Evolutionary conservation across 2,797 vertebrate genomes (phyloP), one percentile per base, ranked within the genome.

Genomic region (Sciurus carolinensis): DNA sequence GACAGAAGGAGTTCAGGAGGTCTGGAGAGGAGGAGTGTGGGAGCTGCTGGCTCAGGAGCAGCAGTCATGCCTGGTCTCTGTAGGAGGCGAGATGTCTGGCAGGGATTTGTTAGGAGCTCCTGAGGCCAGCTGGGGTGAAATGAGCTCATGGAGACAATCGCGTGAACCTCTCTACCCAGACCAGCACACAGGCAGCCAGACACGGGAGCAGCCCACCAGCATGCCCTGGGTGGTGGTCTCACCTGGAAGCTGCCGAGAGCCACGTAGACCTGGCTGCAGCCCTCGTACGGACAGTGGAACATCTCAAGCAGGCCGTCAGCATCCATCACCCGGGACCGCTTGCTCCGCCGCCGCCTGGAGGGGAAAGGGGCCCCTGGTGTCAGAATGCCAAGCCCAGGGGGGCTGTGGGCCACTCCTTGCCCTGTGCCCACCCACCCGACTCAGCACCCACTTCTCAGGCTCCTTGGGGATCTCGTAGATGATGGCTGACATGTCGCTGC

Each of bases 191-290:
- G 73, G 84, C 26, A 30, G 57, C 66, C n/a, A 1, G 44, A 39
- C 64, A 39, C 42, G 79, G 59, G 17, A 54, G 64, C 22, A 33
- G 24, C 64, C 28, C 13, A 6, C 64, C 64, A 33, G 64, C 33
- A 30, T 33, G 39, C 33, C 42, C 28, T 11, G 26, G 80, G 52
- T 8, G 59, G 66, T 4, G 4, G 73, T 59, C 96, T 96, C 95
- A 99, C 99, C 99, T 99, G 99, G 96, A 99, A 99, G 98, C 99
- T 99, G 98, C 99, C 99, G 36, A 99, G 99, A 3, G 99, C 99
- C 28, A 99, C 99, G 0, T 99, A 99, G 86, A 99, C 99, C 95
- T 99, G 99, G 96, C 99, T 99, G 97, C 99, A 99, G 96, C 99
- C 99, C 90, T 99, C 98, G 0, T 99, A 99, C 0, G 99, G 99